Percentiles rank a stretch among this genome's conserved stretches.
Conservation (phyloP, 2,888 invertebrate species). For the Apamea anceps region DNA sequence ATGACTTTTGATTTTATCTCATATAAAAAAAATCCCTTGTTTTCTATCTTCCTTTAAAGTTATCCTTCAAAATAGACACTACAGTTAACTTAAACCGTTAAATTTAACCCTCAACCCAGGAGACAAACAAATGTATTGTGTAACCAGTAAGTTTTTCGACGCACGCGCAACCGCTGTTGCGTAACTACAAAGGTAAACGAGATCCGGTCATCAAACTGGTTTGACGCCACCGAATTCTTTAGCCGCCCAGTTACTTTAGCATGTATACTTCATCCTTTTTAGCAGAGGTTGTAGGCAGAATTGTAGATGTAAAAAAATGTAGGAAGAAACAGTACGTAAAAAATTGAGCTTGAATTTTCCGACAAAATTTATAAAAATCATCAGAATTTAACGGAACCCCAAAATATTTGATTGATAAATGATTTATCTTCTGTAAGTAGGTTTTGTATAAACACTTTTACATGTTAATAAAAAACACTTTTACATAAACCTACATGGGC, state of each 20-base stretch:
- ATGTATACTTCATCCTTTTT: slow-evolving; percentile 33
- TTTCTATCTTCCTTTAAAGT: background rate
- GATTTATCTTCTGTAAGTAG: too few relatives aligned
- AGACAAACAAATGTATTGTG: slow-evolving; percentile 41
- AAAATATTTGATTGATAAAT: too few relatives aligned
- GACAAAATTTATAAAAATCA: too few relatives aligned
- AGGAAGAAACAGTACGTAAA: background rate
- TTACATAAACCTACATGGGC: too few relatives aligned
- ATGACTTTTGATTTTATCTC: too few relatives aligned
- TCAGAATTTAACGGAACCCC: too few relatives aligned
- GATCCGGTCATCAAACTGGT: slow-evolving; percentile 60
- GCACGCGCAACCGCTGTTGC: slow-evolving; percentile 49
- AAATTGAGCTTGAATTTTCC: background rate
- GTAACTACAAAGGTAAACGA: slow-evolving; percentile 62
- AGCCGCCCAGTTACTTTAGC: slow-evolving; percentile 33
- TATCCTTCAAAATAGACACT: background rate
- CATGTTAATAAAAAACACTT: too few relatives aligned
- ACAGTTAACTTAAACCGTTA: background rate
- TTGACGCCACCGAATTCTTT: slow-evolving; percentile 55
- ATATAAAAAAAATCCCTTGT: background rate
- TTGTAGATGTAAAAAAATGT: background rate
- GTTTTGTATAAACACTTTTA: too few relatives aligned
- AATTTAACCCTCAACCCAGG: slow-evolving; percentile 24
- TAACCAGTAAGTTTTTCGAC: slow-evolving; percentile 41
- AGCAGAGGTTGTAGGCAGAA: background rate